Evolutionary conservation across 2,113 vertebrate species (phyloP).

Genomic region (Cheirogaleus medius): DNA sequence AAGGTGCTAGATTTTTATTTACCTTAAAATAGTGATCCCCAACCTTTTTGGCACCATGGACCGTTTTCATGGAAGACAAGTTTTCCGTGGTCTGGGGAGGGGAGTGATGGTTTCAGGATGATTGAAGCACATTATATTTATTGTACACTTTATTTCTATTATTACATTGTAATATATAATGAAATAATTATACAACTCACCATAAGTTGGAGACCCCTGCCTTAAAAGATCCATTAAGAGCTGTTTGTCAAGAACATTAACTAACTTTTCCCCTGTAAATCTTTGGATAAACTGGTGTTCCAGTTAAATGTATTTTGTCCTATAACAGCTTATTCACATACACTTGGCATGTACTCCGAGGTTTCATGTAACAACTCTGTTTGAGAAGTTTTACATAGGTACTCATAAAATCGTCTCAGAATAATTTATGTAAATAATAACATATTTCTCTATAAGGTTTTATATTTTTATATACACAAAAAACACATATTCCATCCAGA

Average conservation of each 20-base stretch:
- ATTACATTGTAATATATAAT: too few relatives aligned
- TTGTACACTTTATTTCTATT: too few relatives aligned
- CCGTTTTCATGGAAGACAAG: too few relatives aligned
- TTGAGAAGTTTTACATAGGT: background rate
- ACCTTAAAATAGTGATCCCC: background rate
- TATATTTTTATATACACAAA: background rate
- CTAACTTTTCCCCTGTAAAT: background rate
- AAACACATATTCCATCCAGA: background rate
- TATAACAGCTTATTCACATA: background rate
- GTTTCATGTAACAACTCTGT: background rate
- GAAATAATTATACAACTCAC: too few relatives aligned
- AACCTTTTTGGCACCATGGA: too few relatives aligned
- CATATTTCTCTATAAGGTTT: background rate
- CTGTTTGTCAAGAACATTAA: background rate
- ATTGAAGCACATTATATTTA: too few relatives aligned
- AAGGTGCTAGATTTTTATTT: background rate
- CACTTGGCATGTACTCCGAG: background rate
- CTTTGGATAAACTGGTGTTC: background rate
- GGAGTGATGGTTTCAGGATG: too few relatives aligned
- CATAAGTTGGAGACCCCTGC: too few relatives aligned
- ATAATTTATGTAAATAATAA: background rate
- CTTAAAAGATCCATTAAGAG: background rate
- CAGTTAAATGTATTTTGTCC: background rate
- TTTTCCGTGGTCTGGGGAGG: too few relatives aligned
- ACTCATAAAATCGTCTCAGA: background rate